Evolutionary conservation across 1,140 invertebrate genomes (phyloP).

Genomic region (Leptonema lineaticorne): DNA sequence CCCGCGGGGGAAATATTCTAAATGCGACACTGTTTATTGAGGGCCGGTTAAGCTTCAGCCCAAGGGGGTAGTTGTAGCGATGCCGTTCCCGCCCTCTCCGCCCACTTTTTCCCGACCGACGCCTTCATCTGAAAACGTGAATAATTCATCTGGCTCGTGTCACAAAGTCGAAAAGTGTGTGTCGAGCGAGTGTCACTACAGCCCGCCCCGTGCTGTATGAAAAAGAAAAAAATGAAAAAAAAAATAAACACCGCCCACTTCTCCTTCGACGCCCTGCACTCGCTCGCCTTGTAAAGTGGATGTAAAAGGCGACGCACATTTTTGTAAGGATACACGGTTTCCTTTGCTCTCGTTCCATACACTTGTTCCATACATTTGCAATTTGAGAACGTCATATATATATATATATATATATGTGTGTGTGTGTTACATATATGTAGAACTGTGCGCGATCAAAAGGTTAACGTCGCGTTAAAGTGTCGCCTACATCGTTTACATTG

Average conservation of each 20-base stretch:
- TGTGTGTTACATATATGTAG: background rate
- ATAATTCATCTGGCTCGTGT: conserved; percentile 7
- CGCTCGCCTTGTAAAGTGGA: background rate
- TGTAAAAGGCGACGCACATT: background rate
- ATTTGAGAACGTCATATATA: background rate
- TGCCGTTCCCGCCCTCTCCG: background rate
- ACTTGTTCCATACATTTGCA: background rate
- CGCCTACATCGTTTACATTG: too few species aligned
- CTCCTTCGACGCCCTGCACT: background rate
- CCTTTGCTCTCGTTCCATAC: background rate
- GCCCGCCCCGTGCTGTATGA: too few species aligned
- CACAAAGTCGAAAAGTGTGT: background rate
- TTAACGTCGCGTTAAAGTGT: too few species aligned
- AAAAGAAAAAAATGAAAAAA: too few species aligned
- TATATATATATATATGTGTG: background rate
- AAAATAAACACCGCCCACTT: background rate
- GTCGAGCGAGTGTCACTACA: background rate
- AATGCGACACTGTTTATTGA: conserved; percentile 20
- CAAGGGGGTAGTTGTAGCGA: background rate
- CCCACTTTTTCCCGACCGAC: too few species aligned
- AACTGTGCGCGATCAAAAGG: too few species aligned
- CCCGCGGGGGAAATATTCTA: conserved; percentile 10
- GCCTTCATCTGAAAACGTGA: background rate
- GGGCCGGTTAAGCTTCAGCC: conserved; percentile 7
- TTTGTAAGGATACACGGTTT: background rate